These are phyloP conservation scores for Danio jaintianensis DNA, from an alignment of 2,797 vertebrate genomes.

Conservation along the genomic window DNA sequence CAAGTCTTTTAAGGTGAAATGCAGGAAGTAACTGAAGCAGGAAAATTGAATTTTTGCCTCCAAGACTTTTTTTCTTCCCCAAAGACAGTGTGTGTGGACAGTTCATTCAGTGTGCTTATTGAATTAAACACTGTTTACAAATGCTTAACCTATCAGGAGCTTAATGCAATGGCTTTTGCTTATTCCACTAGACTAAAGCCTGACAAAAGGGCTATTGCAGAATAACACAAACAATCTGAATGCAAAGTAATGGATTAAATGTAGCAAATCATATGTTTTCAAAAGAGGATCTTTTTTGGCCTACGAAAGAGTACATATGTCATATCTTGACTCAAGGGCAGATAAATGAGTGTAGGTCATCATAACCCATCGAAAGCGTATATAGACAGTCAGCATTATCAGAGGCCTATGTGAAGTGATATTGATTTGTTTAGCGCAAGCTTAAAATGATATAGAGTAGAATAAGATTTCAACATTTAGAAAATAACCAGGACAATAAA, in stretches of 20 bases:
- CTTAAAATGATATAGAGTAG: conserved; percentile 46
- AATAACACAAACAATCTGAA: conserved; percentile 16
- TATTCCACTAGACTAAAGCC: conserved; percentile 28
- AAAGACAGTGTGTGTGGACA: conserved; percentile 53
- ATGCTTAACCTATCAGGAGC: conserved; percentile 49
- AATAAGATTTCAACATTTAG: conserved; percentile 51
- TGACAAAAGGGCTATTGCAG: conserved; percentile 19
- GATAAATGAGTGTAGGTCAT: conserved; percentile 42
- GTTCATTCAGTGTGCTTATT: conserved; percentile 50
- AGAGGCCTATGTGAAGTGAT: conserved; percentile 40
- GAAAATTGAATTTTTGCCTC: conserved; percentile 60
- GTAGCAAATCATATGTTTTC: not conserved
- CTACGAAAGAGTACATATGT: not conserved
- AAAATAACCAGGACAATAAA: conserved; percentile 52
- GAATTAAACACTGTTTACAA: conserved; percentile 59
- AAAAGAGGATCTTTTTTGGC: not conserved
- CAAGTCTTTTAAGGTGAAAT: conserved; percentile 51
- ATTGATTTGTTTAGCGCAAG: conserved; percentile 54
- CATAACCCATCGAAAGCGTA: conserved; percentile 35
- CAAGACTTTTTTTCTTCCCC: conserved; percentile 38
- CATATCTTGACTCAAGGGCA: conserved; percentile 41
- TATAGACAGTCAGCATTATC: conserved; percentile 32
- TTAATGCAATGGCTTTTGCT: conserved; percentile 31
- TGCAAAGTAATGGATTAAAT: conserved; percentile 19
- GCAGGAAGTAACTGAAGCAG: conserved; percentile 57